Base-by-base conservation (phyloP, 1,140 invertebrate species). In the Phymorhynchus buccinoides region DNA sequence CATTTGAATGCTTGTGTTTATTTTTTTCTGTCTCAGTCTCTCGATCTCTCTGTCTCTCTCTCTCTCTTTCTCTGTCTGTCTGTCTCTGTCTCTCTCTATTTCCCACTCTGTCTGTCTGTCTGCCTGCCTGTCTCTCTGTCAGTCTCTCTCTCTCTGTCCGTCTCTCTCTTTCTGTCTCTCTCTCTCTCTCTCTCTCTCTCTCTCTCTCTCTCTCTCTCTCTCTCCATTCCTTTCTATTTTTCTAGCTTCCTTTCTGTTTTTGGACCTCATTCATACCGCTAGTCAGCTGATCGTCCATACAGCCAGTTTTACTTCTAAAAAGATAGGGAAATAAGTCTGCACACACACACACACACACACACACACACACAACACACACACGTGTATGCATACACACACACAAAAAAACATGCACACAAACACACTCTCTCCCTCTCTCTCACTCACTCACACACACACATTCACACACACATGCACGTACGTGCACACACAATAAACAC, bases 81-180 rank as follows among this genome's bases (percentile, higher is more conserved):
- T 18, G 12, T 52, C 48, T 52, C 12, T 52, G 27, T n/a, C 12
- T 73, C 71, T 73, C 30, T 73, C n/a, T 14, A 32, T 37, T 7
- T 73, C 35, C 27, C 6, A 9, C n/a, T 73, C 71, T 73, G 30
- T 73, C 37, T 73, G 71, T 73, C 37, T 73, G 71, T 73, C 37
- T 39, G 71, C 27, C 37, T 73, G 30, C n/a, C 37, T 30, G 71
- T 30, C 30, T 30, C 12, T 73, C 37, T 73, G 71, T 30, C 30
- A 14, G 30, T 73, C 30, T 73, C 1, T 73, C 37, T 73, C 1
- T 30, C 71, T 73, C 1, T 73, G 12, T 39, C 37, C n/a, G 12
- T 30, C 37, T 73, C 71, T 73, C 48, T 52, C 48, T 52, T 18
- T 52, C 48, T 52, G 12, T 52, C 48, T 52, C 48, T 52, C 48